Evolutionary conservation across 2,113 vertebrate species (phyloP), one percentile per base, ranked within the genome.

Genomic region (Herpailurus yagouaroundi): DNA sequence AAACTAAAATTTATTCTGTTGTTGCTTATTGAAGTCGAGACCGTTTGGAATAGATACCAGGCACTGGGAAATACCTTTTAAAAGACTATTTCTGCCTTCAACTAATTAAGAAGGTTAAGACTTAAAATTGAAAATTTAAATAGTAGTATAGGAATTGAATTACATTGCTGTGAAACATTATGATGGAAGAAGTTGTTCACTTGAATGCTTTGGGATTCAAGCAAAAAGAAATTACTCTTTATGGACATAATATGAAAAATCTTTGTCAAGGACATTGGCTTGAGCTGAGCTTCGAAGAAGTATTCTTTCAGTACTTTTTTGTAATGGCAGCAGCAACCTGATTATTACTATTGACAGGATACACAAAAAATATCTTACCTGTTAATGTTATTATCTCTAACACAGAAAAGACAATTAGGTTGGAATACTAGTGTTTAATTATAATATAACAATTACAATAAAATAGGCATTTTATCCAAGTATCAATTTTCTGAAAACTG

Each of bases 51-150:
- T 50, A 76, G 77, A 91, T 18, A 18, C 1, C 33, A 89, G 66
- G 71, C 4, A 33, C 18, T 95, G 68, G 82, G 19, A 92, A 71
- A 88, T 91, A 48, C 19, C 82, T 82, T 33, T 68, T 29, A n/a
- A 90, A 57, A 76, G 21, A 29, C 18, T 92, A 13, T 97, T 96
- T 96, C 33, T 95, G 41, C 41, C 48, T 93, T 97, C 33, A 81
- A 6, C 25, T 95, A 14, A 68, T 94, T 68, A 96, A 84, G 16
- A 90, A 84, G 18, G 8, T 71, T 92, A 94, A 64, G n/a, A 86
- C 25, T 94, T 97, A 48, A 3, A 92, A 7, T 95, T 95, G 91
- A 91, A 89, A 63, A 93, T 19, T 10, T 84, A 79, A 89, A 52
- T 85, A 60, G 41, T 63, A 91, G 14, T 71, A 41, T 33, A 81